Evolutionary conservation across 2,888 invertebrate genomes (phyloP).

Genomic region (Marronus borbonicus): DNA sequence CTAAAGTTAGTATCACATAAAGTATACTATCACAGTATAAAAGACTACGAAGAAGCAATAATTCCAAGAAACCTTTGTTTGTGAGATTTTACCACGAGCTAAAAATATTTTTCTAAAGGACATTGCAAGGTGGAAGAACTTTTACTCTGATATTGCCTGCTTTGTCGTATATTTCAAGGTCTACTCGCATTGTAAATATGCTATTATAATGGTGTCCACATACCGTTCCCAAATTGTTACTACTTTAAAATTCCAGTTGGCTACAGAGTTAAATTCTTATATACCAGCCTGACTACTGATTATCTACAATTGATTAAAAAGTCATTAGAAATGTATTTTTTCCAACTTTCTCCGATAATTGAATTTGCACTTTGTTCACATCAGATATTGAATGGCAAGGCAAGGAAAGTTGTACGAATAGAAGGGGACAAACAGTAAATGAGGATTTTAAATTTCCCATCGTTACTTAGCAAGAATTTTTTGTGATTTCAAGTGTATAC

Average conservation of each 20-base stretch:
- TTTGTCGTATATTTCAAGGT: conserved; percentile 45
- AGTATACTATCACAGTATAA: too few relatives aligned
- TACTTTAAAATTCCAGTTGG: conserved; percentile 14
- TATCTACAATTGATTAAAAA: conserved; percentile 25
- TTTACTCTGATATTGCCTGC: conserved; percentile 48
- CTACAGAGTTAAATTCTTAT: conserved; percentile 13
- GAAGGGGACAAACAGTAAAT: background rate
- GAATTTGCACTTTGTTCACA: background rate
- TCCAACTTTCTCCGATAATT: conserved; percentile 26
- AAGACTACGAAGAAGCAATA: too few relatives aligned
- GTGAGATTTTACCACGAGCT: background rate
- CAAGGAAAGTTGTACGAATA: background rate
- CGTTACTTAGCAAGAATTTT: too few relatives aligned
- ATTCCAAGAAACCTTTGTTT: too few relatives aligned
- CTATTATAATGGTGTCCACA: background rate
- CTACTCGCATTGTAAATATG: conserved; percentile 12
- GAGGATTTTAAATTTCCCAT: too few relatives aligned
- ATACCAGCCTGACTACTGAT: background rate
- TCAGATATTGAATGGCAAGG: background rate
- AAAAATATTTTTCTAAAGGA: conserved; percentile 43
- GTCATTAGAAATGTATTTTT: conserved; percentile 18
- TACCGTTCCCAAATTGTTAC: background rate
- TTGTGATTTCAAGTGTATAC: too few relatives aligned
- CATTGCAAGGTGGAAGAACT: conserved; percentile 51
- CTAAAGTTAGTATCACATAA: too few relatives aligned